phyloP scores from a whole-genome alignment of 2,113 vertebrate genomes.

The Gallinago paraguaiae region DNA sequence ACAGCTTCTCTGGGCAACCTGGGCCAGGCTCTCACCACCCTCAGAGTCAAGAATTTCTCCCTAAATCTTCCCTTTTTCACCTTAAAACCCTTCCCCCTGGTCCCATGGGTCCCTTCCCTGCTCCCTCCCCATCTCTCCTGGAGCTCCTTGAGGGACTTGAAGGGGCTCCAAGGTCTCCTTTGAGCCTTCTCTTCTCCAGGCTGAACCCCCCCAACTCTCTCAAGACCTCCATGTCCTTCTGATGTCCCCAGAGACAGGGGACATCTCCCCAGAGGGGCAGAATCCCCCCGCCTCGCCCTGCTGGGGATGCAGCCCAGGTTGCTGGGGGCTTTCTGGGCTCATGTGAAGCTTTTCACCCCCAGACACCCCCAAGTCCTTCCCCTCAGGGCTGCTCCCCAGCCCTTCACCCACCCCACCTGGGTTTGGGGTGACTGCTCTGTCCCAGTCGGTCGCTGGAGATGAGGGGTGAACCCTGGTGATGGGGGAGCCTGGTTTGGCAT shows the following conservation, averaged over 20 bases:
- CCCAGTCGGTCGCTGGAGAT: accelerated
- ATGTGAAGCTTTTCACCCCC: neutral
- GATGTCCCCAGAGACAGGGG: too few species aligned
- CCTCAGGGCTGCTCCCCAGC: neutral
- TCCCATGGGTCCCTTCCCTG: neutral
- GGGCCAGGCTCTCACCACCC: too few species aligned
- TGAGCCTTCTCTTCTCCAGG: too few species aligned
- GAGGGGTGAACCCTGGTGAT: neutral
- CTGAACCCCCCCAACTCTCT: too few species aligned
- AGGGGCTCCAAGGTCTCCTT: too few species aligned
- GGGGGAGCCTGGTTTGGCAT: neutral
- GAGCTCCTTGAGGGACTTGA: too few species aligned
- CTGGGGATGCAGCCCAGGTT: neutral
- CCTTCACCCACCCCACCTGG: neutral
- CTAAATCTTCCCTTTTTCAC: neutral
- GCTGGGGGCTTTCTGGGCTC: too few species aligned
- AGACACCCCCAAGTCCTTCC: neutral
- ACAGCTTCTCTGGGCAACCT: too few species aligned
- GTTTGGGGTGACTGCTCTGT: neutral
- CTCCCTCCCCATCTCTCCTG: too few species aligned
- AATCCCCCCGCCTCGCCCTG: too few species aligned
- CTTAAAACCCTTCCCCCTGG: neutral
- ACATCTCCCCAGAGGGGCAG: too few species aligned
- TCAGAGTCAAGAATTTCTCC: too few species aligned
- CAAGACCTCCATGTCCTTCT: neutral